Base-by-base conservation (phyloP, 2,797 vertebrate genomes). In the Zalophus californianus region DNA sequence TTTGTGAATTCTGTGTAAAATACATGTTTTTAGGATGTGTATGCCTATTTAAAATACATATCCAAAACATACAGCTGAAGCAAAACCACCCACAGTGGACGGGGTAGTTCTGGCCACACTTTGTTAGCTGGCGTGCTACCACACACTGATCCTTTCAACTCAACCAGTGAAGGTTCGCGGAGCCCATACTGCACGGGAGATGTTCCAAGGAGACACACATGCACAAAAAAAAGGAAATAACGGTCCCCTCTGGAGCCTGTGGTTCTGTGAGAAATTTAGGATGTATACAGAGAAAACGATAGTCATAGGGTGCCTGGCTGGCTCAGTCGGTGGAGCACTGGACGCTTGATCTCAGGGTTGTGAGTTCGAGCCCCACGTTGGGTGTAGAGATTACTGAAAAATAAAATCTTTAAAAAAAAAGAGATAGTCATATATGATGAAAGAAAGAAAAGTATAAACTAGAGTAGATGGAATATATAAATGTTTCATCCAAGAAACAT, bases 261-360 rank as follows among this genome's bases (percentile, higher is more conserved):
- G n/a, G 82, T 80, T 96, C 72, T 50, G 9, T 64, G 86, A 86
- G 68, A 29, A 73, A 89, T 68, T 96, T 35, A 85, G 94, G 87
- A 80, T 25, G 82, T 32, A 86, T 14, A 82, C 25, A 72, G 35
- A 73, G 18, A 50, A 86, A 96, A 85, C 38, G 13, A 38, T 1
- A 75, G 66, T 35, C 27, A 48, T 50, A 15, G 44, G 41, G 44
- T 0, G 14, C 44, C 73, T 18, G 73, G 73, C 27, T 48, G 25
- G 44, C 73, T 75, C 41, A 75, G 73, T 75, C 1, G 0, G 44
- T 75, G 27, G 27, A 75, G 27, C 14, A 23, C 41, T 1, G 0
- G 15, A 48, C 73, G 29, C 72, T 75, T 32, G 41, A 75, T 48
- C 73, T 75, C 3, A 5, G 27, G 44, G 27, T 48, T 75, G 25